Base-by-base conservation (phyloP, 2,113 vertebrate genomes). In the Scophthalmus maximus region DNA sequence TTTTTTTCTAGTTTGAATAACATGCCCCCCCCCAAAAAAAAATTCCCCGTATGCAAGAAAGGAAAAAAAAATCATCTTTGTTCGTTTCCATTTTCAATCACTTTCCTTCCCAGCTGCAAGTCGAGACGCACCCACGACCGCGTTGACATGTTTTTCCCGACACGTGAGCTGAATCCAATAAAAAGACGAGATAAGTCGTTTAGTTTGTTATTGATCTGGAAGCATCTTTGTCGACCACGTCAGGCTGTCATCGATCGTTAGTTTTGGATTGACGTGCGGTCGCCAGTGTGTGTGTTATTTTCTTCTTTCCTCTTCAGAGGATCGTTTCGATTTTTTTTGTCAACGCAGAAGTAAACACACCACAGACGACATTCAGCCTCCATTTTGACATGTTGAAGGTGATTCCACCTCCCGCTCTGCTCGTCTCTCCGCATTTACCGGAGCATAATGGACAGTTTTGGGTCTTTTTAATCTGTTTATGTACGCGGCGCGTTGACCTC, bases 181-280 rank as follows among this genome's bases (percentile, higher is more conserved):
- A 71, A n/a, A 74, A 73, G 68, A 32, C 25, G n/a, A 57, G 53
- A 65, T 34, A 56, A 75, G 67, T 73, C 62, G 68, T 71, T 83
- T 81, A 29, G 68, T 59, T 65, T 10, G 27, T 6, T 82, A 87
- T 85, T 32, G 77, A 85, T 88, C 60, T 11, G 11, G 60, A 53
- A 65, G 14, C n/a, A 51, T 68, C 38, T 63, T 25, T n/a, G n/a
- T n/a, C n/a, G n/a, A n/a, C n/a, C 1, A 47, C 7, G 2, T 74
- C 68, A 25, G 47, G 49, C 5, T 71, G 53, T 65, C 10, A 75
- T 75, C 40, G 73, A 59, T 78, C 29, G 50, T 38, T 44, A 8
- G 12, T 38, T 58, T 61, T 53, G 36, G 44, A 34, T 25, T 61
- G 68, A 26, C 60, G 29, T 8, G 18, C 7, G 22, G 62, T n/a